Conservation (phyloP, 2,113 vertebrate genomes). For the Dascyllus trimaculatus region DNA sequence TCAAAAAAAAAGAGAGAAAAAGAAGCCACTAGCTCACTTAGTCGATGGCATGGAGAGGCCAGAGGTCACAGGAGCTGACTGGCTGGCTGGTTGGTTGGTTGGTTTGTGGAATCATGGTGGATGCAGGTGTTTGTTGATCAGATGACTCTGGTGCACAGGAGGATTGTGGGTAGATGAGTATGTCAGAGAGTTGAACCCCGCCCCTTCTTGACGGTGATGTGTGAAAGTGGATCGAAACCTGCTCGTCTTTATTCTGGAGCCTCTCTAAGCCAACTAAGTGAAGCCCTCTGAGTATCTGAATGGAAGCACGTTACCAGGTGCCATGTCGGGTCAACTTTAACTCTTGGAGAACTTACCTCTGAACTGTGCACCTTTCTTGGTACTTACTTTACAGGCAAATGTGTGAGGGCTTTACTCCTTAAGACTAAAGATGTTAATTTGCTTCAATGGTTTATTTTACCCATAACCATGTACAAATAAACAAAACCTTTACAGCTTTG, state of each 20-base stretch:
- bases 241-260: slow-evolving; percentile 24
- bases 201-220: slow-evolving; percentile 61
- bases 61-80: slow-evolving; percentile 70
- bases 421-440: slow-evolving; percentile 81
- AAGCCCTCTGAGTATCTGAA: slow-evolving; percentile 36
- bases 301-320: slow-evolving; percentile 43
- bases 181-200: slow-evolving; percentile 73
- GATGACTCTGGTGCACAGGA: slow-evolving; percentile 84
- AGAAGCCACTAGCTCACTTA: slow-evolving; percentile 59
- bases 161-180: slow-evolving; percentile 83
- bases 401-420: slow-evolving; percentile 68
- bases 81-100: slow-evolving; percentile 36
- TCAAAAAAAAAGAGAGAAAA: slow-evolving; percentile 39
- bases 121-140: slow-evolving; percentile 82
- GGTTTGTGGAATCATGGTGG: slow-evolving; percentile 82
- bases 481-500: slow-evolving; percentile 86
- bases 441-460: slow-evolving; percentile 86
- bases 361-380: slow-evolving; percentile 15
- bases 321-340: slow-evolving; percentile 33
- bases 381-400: slow-evolving; percentile 50
- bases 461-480: slow-evolving; percentile 87
- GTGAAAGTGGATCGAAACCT: slow-evolving; percentile 47
- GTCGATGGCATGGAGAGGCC: slow-evolving; percentile 77
- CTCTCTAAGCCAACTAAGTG: slow-evolving; percentile 37
- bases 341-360: slow-evolving; percentile 75